Percentiles rank a stretch among this genome's conserved stretches.
phyloP scores from a whole-genome alignment of 2,888 invertebrate genomes.

The Sesia bembeciformis region DNA sequence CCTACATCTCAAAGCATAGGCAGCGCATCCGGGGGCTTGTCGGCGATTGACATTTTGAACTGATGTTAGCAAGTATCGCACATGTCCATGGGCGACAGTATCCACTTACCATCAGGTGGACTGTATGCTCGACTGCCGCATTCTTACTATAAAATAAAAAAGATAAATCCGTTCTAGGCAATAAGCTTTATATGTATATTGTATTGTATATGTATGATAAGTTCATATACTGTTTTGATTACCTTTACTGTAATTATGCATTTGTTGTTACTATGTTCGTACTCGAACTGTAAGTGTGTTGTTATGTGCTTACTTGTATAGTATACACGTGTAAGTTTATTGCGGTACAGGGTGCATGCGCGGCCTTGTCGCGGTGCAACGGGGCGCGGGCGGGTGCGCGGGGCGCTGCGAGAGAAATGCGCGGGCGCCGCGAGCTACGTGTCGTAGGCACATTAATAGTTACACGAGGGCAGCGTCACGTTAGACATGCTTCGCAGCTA shows the following conservation, averaged over 20 bases:
- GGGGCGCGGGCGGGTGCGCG: constrained; percentile 6
- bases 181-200: too few relatives aligned
- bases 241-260: background rate
- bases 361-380: constrained; percentile 28
- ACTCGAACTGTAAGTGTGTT: too few relatives aligned
- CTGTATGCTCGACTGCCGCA: too few relatives aligned
- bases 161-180: too few relatives aligned
- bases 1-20: too few relatives aligned
- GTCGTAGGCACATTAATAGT: constrained; percentile 8
- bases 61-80: too few relatives aligned
- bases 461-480: background rate
- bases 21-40: too few relatives aligned
- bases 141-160: too few relatives aligned
- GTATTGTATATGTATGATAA: too few relatives aligned
- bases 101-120: too few relatives aligned
- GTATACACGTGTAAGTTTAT: constrained; percentile 48
- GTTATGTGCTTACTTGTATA: background rate
- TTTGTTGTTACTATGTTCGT: background rate
- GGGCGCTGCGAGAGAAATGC: constrained; percentile 35
- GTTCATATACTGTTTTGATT: background rate
- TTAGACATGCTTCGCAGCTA: background rate
- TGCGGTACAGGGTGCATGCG: constrained; percentile 31
- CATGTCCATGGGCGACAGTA: too few relatives aligned
- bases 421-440: constrained; percentile 32
- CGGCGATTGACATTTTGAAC: too few relatives aligned